Conservation (phyloP, 2,797 vertebrate genomes). For the Vireo griseus region DNA sequence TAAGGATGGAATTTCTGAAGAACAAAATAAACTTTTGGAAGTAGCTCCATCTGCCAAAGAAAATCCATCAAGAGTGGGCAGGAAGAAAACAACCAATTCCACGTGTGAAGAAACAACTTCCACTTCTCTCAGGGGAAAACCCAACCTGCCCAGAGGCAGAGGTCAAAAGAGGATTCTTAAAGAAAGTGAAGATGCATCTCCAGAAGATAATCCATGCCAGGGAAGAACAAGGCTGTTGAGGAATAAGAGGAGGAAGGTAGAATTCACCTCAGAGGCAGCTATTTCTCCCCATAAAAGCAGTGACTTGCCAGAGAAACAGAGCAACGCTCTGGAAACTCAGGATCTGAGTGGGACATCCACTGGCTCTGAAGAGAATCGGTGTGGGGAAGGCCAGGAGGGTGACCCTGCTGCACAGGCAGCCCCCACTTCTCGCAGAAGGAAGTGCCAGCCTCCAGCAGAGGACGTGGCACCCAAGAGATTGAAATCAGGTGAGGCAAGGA, state of each 20-base stretch:
- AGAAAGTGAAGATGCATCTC: neutral
- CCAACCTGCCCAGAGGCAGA: neutral
- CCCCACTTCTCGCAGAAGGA: neutral
- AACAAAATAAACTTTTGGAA: neutral
- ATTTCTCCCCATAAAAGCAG: rapidly evolving
- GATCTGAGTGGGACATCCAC: neutral
- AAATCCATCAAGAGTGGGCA: neutral
- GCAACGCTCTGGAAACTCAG: neutral
- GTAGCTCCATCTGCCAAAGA: neutral
- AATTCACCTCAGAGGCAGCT: neutral
- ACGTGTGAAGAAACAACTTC: neutral
- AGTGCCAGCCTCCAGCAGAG: neutral
- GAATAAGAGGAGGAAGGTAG: neutral
- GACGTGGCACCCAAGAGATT: neutral
- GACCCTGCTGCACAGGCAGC: neutral
- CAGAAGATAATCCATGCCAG: neutral
- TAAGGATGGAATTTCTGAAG: neutral
- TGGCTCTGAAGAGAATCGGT: neutral
- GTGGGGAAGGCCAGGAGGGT: neutral
- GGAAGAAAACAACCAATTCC: neutral
- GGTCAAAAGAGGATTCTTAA: neutral
- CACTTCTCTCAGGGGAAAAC: neutral
- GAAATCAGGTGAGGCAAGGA: constrained; percentile 32
- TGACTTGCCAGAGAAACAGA: neutral
- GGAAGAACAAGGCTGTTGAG: neutral